Percentiles rank a stretch among this genome's conserved stretches.
Evolutionary conservation across 1,140 invertebrate species (phyloP).

Genomic region (Lepeophtheirus salmonis): DNA sequence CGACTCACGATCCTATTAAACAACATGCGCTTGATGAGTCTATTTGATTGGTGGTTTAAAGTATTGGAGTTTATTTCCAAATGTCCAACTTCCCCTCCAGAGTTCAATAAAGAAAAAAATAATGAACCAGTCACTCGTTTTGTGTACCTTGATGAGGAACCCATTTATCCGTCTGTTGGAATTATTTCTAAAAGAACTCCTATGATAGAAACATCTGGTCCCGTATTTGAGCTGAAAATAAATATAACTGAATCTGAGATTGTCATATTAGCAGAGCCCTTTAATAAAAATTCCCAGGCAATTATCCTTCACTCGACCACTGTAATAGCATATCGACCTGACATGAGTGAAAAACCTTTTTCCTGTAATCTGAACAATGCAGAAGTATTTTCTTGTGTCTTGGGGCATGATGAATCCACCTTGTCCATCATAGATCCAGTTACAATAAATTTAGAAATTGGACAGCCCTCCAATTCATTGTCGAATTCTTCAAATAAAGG

Average conservation of each 20-base stretch:
- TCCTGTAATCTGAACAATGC: conserved; percentile 71
- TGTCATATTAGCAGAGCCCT: conserved; percentile 75
- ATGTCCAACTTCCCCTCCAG: conserved; percentile 20
- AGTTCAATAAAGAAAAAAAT: not conserved
- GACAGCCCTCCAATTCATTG: conserved; percentile 20
- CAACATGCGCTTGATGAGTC: conserved; percentile 82
- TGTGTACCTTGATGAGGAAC: not conserved
- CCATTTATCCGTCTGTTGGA: conserved; percentile 12
- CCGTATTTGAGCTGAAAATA: conserved; percentile 63
- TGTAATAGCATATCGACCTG: conserved; percentile 49
- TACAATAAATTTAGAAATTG: conserved; percentile 50
- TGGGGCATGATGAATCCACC: conserved; percentile 75
- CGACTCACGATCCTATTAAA: conserved; percentile 79
- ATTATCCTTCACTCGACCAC: conserved; percentile 47
- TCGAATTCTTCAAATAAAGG: conserved; percentile 25
- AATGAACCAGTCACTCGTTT: not conserved
- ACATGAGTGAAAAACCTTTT: conserved; percentile 47
- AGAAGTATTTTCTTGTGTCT: conserved; percentile 79
- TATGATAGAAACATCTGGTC: conserved; percentile 25
- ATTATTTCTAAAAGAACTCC: conserved; percentile 26
- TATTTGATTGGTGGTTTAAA: conserved; percentile 80
- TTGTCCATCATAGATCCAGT: conserved; percentile 89
- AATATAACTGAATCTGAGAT: conserved; percentile 90
- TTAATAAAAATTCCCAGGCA: conserved; percentile 68
- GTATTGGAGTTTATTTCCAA: conserved; percentile 55